Evolutionary conservation across 2,797 vertebrate species (phyloP).

Genomic region (Microctenopoma lineatum): DNA sequence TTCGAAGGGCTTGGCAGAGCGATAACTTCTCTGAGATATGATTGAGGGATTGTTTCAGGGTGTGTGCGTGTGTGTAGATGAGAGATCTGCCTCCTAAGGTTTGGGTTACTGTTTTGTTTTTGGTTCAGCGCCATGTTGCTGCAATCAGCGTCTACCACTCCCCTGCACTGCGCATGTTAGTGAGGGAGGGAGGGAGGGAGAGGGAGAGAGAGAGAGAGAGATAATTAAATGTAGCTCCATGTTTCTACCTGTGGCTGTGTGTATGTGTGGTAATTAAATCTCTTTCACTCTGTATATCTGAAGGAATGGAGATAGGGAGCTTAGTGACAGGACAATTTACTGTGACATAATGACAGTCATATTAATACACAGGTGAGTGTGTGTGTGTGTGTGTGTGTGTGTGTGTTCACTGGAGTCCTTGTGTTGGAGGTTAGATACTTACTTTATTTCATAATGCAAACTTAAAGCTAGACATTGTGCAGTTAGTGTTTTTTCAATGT

Average conservation of each 20-base stretch:
- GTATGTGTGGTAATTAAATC: conserved; percentile 71
- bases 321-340: conserved; percentile 64
- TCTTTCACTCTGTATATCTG: conserved; percentile 61
- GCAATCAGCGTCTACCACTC: conserved; percentile 46
- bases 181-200: conserved; percentile 23
- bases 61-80: conserved; percentile 11
- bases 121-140: conserved; percentile 46
- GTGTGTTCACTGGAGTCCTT: neutral
- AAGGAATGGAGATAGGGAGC: conserved; percentile 60
- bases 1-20: too few relatives aligned
- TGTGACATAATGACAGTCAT: conserved; percentile 60
- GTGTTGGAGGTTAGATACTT: conserved; percentile 1
- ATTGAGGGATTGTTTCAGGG: neutral
- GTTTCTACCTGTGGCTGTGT: conserved; percentile 68
- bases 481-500: neutral
- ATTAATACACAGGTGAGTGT: conserved; percentile 31
- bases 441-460: conserved; percentile 6
- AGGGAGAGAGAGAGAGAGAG: conserved; percentile 1
- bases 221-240: conserved; percentile 66
- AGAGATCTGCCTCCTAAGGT: conserved; percentile 29
- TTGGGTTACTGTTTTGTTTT: conserved; percentile 42
- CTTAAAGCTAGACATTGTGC: neutral
- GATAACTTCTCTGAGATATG: neutral
- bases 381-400: neutral
- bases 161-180: conserved; percentile 5